Evolutionary conservation across 1,140 invertebrate genomes (phyloP).

Genomic region (Polypedilum vanderplanki): DNA sequence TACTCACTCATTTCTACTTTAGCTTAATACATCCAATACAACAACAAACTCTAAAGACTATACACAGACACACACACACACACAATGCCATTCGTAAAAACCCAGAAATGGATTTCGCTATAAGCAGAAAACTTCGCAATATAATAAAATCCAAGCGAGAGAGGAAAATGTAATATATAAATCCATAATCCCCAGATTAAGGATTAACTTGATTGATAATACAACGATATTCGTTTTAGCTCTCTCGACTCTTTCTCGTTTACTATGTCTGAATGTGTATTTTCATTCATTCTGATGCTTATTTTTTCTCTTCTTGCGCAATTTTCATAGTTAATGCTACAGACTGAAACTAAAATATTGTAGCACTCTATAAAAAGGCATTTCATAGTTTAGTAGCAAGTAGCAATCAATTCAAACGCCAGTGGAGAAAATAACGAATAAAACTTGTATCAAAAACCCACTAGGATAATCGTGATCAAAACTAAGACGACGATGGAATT

Average conservation of each 20-base stretch:
- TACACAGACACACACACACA: too few relatives aligned
- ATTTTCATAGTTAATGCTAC: not conserved
- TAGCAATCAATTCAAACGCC: too few relatives aligned
- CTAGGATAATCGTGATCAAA: too few relatives aligned
- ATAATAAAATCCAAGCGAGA: conserved; percentile 1
- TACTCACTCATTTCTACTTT: not conserved
- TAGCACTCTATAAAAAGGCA: too few relatives aligned
- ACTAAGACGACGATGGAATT: too few relatives aligned
- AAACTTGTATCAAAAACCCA: too few relatives aligned
- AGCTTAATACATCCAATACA: not conserved
- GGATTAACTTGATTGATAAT: conserved; percentile 29
- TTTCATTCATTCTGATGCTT: not conserved
- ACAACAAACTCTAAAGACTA: not conserved
- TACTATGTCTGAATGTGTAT: not conserved
- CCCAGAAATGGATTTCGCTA: not conserved
- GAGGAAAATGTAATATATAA: conserved; percentile 25
- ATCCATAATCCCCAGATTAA: conserved; percentile 28
- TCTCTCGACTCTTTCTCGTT: not conserved
- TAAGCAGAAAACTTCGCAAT: conserved; percentile 1
- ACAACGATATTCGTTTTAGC: conserved; percentile 23
- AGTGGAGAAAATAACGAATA: too few relatives aligned
- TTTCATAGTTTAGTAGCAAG: too few relatives aligned
- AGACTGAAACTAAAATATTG: not conserved
- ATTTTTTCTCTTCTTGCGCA: not conserved
- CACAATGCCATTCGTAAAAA: not conserved